Conservation (phyloP, 2,113 vertebrate species). For the Microtus ochrogaster region DNA sequence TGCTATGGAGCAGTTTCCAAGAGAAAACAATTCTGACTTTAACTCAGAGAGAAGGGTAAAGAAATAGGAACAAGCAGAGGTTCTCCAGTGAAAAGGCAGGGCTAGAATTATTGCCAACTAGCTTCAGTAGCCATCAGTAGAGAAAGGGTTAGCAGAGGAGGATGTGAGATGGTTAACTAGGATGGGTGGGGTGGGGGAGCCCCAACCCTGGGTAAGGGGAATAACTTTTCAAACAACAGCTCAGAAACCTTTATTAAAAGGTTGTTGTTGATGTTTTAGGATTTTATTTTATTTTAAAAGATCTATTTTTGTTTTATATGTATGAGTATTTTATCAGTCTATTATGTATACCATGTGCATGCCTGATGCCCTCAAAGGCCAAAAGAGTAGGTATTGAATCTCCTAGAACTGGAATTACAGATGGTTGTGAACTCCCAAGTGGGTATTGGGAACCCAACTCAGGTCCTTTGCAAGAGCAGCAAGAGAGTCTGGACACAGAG, state of each 20-base stretch:
- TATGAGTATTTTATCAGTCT: background rate
- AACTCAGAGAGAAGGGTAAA: background rate
- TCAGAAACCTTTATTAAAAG: background rate
- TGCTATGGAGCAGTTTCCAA: background rate
- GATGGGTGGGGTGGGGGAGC: background rate
- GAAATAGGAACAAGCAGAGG: background rate
- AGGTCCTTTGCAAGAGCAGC: background rate
- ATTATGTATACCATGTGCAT: background rate
- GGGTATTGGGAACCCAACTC: background rate
- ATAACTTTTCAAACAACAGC: background rate
- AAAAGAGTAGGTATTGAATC: background rate
- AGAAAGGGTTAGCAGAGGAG: background rate
- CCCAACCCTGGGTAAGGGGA: background rate
- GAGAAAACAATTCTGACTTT: background rate
- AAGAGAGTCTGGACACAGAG: background rate
- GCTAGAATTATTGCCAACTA: background rate
- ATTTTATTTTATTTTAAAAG: background rate
- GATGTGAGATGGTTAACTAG: background rate
- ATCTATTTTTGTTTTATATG: background rate
- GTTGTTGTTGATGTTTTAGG: background rate
- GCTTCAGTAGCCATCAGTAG: background rate
- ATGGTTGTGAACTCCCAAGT: background rate
- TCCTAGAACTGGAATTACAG: background rate
- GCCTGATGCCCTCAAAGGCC: background rate
- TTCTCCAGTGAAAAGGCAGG: background rate